These are phyloP conservation scores for Phaedon cochleariae DNA, from an alignment of 2,888 invertebrate species.

Conservation along the genomic window DNA sequence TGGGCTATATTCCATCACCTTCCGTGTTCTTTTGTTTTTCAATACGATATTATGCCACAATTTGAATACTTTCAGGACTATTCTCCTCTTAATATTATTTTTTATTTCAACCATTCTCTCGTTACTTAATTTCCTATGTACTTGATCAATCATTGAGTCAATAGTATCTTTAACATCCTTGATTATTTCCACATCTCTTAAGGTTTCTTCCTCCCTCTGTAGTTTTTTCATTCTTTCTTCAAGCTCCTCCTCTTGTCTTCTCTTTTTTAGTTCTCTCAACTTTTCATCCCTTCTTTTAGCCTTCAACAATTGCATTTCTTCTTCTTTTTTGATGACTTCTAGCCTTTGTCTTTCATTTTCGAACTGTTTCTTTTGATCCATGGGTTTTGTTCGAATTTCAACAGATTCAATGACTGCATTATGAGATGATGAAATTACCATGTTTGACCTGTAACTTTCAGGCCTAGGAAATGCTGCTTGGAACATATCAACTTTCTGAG, in stretches of 20 bases:
- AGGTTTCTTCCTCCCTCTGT: constrained; percentile 41
- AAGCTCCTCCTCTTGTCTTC: constrained; percentile 37
- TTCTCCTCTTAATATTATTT: constrained; percentile 53
- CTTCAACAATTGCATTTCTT: constrained; percentile 36
- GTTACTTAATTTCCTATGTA: constrained; percentile 54
- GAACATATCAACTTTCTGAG: neutral
- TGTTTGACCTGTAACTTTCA: neutral
- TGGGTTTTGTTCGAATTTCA: neutral
- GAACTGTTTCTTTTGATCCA: constrained; percentile 6
- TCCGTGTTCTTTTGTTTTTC: constrained; percentile 62
- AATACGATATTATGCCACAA: constrained; percentile 62
- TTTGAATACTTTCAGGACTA: constrained; percentile 59
- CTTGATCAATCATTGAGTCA: constrained; percentile 54
- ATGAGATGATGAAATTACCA: neutral
- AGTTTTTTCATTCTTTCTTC: constrained; percentile 34
- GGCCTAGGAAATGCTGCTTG: neutral
- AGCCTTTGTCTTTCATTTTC: constrained; percentile 32
- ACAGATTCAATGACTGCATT: neutral
- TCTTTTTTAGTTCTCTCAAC: constrained; percentile 36
- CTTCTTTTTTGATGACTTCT: constrained; percentile 41
- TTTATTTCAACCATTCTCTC: constrained; percentile 60
- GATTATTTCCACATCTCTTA: constrained; percentile 46
- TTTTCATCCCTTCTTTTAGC: constrained; percentile 35
- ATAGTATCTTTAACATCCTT: constrained; percentile 54
- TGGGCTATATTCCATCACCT: constrained; percentile 66